Conservation (phyloP, 23 tunicate genomes). For the Halocynthia aurantium region DNA sequence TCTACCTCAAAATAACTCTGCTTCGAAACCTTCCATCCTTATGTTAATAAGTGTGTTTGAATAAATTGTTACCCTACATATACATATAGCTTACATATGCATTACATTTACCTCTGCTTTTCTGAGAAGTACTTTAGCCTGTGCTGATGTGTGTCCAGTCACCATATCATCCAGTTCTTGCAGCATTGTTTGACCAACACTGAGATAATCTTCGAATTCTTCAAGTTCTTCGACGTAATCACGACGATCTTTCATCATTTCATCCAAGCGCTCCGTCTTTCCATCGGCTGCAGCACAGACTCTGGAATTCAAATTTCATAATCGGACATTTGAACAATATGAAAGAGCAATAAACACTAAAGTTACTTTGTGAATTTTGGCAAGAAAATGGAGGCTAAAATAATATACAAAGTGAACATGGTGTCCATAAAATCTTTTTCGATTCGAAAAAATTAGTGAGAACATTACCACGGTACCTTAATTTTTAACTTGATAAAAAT, state of each 20-base stretch:
- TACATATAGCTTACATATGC: no score
- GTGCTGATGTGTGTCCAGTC: slow-evolving; percentile 87
- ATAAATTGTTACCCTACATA: no score
- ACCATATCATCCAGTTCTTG: slow-evolving; percentile 63
- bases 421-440: neutral
- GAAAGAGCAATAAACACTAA: neutral
- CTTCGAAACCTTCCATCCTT: no score
- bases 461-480: no score
- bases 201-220: slow-evolving; percentile 65
- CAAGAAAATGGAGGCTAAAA: neutral
- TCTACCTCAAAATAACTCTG: no score
- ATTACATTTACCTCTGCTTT: slow-evolving; percentile 44
- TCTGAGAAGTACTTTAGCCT: slow-evolving; percentile 55
- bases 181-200: slow-evolving; percentile 56
- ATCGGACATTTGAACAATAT: neutral
- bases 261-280: slow-evolving; percentile 41
- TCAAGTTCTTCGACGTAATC: slow-evolving; percentile 48
- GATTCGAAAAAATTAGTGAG: neutral
- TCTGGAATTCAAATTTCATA: slow-evolving; percentile 16
- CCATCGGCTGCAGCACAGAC: slow-evolving; percentile 73
- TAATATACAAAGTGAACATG: neutral
- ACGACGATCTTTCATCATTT: slow-evolving; percentile 69
- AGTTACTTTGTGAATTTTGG: neutral
- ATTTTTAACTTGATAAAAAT: no score
- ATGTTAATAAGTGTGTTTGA: no score